phyloP scores from a whole-genome alignment of 2,797 vertebrate genomes.

The Cynodonichthys magdalenae region DNA sequence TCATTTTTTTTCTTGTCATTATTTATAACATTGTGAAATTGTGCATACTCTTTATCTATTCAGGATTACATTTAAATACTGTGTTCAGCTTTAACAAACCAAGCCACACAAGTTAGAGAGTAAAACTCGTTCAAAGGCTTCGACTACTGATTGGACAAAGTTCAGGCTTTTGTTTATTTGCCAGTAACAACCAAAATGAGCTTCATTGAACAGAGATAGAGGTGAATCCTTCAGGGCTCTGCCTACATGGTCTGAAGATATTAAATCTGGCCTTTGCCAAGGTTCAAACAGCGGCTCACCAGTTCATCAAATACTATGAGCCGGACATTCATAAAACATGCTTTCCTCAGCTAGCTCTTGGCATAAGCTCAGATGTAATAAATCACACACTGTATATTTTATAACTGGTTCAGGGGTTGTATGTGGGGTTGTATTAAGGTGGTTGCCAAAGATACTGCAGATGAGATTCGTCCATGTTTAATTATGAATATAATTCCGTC shows the following conservation, averaged over 20 bases:
- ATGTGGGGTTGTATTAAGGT: constrained; percentile 60
- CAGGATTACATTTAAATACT: neutral
- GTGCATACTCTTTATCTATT: too few relatives aligned
- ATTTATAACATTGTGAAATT: too few relatives aligned
- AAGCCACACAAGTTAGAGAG: neutral
- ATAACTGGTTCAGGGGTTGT: constrained; percentile 70
- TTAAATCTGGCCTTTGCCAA: constrained; percentile 67
- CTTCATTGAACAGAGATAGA: constrained; percentile 30
- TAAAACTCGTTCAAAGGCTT: neutral
- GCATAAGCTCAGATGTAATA: constrained; percentile 75
- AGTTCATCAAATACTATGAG: constrained; percentile 78
- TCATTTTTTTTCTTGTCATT: too few relatives aligned
- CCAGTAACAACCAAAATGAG: constrained; percentile 39
- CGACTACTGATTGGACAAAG: constrained; percentile 19
- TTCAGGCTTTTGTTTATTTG: constrained; percentile 41
- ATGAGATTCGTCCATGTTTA: constrained; percentile 44
- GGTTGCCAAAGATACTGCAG: constrained; percentile 51
- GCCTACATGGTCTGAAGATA: constrained; percentile 54
- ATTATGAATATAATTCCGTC: constrained; percentile 46
- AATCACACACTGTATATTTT: constrained; percentile 82
- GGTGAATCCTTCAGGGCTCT: constrained; percentile 46
- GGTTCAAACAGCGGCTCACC: constrained; percentile 77
- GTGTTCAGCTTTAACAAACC: neutral
- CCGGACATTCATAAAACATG: constrained; percentile 83
- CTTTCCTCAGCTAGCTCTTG: constrained; percentile 71